phyloP scores from a whole-genome alignment of 2,888 invertebrate species.

The Lathronympha strigana region DNA sequence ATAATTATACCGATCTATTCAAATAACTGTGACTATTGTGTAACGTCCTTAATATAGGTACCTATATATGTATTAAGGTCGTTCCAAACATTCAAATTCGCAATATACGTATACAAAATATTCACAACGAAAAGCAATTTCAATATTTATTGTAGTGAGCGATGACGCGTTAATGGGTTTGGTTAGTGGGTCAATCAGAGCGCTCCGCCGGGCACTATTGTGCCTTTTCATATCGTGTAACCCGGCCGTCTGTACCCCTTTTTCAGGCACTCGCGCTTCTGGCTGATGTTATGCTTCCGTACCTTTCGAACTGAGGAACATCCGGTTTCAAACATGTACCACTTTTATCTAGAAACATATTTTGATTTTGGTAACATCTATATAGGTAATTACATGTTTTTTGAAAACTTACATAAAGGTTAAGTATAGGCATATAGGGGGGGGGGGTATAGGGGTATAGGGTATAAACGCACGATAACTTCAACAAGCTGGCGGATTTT shows the following conservation, averaged over 20 bases:
- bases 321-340: too few relatives aligned
- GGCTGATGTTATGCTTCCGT: background rate
- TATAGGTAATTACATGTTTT: too few relatives aligned
- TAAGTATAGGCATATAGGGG: too few relatives aligned
- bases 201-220: conserved; percentile 28
- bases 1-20: too few relatives aligned
- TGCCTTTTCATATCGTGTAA: conserved; percentile 22
- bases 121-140: conserved; percentile 16
- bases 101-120: background rate
- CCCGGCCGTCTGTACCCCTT: conserved; percentile 4
- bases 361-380: too few relatives aligned
- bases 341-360: too few relatives aligned
- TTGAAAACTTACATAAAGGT: too few relatives aligned
- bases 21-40: too few relatives aligned
- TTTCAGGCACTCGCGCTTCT: background rate
- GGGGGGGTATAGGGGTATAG: too few relatives aligned
- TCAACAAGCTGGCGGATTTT: too few relatives aligned
- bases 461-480: too few relatives aligned
- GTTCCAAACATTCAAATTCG: background rate
- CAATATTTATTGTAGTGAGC: conserved; percentile 31
- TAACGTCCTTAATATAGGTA: too few relatives aligned
- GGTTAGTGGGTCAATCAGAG: conserved; percentile 34
- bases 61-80: background rate
- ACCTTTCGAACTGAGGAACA: background rate
- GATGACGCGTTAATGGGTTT: conserved; percentile 36